Percentiles rank a stretch among this genome's conserved stretches.
These are phyloP conservation scores for Enteromius radiatus DNA, from an alignment of 2,797 vertebrate species.

Conservation along the genomic window DNA sequence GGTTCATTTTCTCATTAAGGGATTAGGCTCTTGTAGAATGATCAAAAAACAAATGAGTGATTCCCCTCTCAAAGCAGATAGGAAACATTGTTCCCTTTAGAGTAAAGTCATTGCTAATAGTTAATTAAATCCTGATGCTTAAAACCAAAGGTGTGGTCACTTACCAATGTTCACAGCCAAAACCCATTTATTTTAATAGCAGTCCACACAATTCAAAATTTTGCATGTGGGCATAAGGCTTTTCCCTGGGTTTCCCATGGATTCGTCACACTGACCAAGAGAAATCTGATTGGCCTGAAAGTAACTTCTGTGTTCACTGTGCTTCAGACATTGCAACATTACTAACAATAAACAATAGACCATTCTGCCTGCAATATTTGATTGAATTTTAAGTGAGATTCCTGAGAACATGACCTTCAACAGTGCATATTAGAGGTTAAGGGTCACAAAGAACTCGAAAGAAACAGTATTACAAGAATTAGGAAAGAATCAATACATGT, in stretches of 20 bases:
- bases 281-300: background rate
- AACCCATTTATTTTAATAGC: background rate
- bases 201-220: background rate
- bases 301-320: background rate
- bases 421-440: background rate
- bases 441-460: conserved; percentile 4
- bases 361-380: background rate
- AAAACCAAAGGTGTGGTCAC: background rate
- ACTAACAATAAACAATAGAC: background rate
- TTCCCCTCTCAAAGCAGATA: background rate
- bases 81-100: background rate
- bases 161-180: background rate
- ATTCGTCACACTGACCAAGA: background rate
- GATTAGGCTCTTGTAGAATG: background rate
- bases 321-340: background rate
- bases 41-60: background rate
- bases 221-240: background rate
- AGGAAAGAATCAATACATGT: background rate
- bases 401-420: conserved; percentile 37
- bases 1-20: background rate
- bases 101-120: background rate
- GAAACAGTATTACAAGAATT: conserved; percentile 1
- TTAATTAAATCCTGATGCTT: background rate
- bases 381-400: conserved; percentile 2
- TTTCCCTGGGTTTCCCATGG: background rate